Evolutionary conservation across 2,113 vertebrate genomes (phyloP).

Genomic region (Phaethornis superciliosus): DNA sequence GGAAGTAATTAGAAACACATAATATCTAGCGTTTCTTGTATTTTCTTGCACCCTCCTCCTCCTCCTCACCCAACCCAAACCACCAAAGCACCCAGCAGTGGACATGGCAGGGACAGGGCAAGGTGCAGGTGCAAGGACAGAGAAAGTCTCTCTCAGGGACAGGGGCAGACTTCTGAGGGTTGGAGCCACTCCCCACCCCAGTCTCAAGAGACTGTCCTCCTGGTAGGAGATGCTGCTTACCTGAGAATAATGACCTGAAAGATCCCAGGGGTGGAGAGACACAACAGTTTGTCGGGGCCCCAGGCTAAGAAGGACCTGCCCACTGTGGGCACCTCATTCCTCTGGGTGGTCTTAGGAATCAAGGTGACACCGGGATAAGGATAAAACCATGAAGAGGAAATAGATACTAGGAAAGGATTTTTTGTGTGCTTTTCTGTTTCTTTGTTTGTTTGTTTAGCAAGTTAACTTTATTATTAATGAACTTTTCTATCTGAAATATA

Average conservation of each 20-base stretch:
- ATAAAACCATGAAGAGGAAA: background rate
- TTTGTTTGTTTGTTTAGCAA: background rate
- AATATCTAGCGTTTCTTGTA: background rate
- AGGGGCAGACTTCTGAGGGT: background rate
- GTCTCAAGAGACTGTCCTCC: background rate
- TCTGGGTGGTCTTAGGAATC: background rate
- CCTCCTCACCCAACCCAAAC: background rate
- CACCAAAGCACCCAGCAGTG: background rate
- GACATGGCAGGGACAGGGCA: background rate
- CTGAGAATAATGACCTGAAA: background rate
- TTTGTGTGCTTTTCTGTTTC: background rate
- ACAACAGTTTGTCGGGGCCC: background rate
- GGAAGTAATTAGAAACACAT: background rate
- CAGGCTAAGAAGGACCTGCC: fast-evolving
- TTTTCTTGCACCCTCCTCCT: background rate
- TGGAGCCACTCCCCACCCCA: fast-evolving
- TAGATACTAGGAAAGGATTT: background rate
- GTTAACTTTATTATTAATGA: background rate
- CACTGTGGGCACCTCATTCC: fast-evolving
- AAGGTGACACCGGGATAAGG: background rate
- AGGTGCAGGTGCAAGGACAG: background rate
- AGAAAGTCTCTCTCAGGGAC: background rate
- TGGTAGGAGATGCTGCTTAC: background rate
- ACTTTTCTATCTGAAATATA: background rate
- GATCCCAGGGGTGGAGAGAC: fast-evolving